Evolutionary conservation across 2,888 invertebrate genomes (phyloP), one percentile per base, ranked within the genome.

Genomic region (Phragmatobia fuliginosa): DNA sequence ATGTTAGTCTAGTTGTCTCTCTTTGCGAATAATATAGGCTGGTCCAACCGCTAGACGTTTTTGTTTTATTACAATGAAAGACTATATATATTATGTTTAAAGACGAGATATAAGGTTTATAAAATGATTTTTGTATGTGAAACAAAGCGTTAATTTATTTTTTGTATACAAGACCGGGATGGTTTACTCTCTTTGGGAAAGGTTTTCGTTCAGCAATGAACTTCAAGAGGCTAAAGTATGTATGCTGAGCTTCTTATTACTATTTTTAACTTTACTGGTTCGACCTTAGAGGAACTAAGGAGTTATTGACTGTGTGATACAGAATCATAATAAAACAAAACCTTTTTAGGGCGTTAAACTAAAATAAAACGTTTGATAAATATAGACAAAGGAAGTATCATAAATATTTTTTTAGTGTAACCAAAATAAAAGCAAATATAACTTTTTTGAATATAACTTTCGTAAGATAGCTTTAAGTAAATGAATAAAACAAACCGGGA

Each of bases 1-100:
- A 72, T 60, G 63, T 71, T 67, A 68, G 68, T 70, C 70, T 70
- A 70, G 72, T 70, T 71, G 71, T 68, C 62, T 63, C 33, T 18
- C 68, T 45, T 45, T 71, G 32, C 18, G 49, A 64, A 64, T 33
- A 64, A 64, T 33, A 64, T 52, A 33, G 52, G 25, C 25, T 64
- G 31, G 45, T 63, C 2, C 21, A 49, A 31, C 62, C 31, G 16
- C 32, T 28, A 62, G 11, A n/a, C 32, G 2, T 41, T n/a, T n/a
- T n/a, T 60, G 59, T 59, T 21, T 60, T 60, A 32, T 32, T 21
- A 33, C 33, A 36, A 49, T 49, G 21, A 7, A 28, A n/a, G n/a
- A n/a, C n/a, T n/a, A n/a, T n/a, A n/a, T n/a, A n/a, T n/a, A n/a
- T n/a, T n/a, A n/a, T 56, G 56, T 56, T 28, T 56, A 10, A 56